Conservation (phyloP, 2,888 invertebrate genomes). For the Cephus sareptanus region DNA sequence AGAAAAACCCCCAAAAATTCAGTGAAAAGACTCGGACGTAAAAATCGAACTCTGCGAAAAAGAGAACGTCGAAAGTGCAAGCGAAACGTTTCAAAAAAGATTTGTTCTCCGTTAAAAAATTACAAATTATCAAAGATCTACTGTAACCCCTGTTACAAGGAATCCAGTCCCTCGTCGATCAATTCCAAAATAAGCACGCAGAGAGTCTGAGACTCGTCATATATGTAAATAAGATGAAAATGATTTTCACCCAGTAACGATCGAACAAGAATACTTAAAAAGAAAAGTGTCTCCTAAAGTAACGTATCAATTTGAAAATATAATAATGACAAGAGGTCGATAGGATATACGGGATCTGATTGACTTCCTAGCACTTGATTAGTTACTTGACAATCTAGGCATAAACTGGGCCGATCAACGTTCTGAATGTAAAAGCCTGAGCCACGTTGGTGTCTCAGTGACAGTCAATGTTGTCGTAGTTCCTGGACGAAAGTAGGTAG, state of each 20-base stretch:
- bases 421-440: conserved; percentile 23
- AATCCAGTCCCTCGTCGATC: conserved; percentile 22
- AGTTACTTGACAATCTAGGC: neutral
- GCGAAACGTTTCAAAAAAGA: conserved; percentile 8
- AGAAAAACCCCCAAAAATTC: neutral
- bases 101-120: conserved; percentile 19
- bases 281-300: neutral
- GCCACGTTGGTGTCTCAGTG: conserved; percentile 29
- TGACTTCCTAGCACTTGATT: neutral
- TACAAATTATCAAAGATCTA: conserved; percentile 35
- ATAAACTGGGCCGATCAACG: conserved; percentile 7
- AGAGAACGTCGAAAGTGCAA: neutral
- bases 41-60: neutral
- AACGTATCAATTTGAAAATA: neutral
- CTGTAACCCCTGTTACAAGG: conserved; percentile 35
- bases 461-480: conserved; percentile 27
- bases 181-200: neutral
- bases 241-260: neutral
- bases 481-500: conserved; percentile 24
- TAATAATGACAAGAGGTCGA: neutral
- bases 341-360: neutral
- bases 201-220: neutral
- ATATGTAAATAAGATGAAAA: neutral
- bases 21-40: neutral
- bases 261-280: neutral